Base-by-base conservation (phyloP, 2,888 invertebrate species). In the Dilophus febrilis region DNA sequence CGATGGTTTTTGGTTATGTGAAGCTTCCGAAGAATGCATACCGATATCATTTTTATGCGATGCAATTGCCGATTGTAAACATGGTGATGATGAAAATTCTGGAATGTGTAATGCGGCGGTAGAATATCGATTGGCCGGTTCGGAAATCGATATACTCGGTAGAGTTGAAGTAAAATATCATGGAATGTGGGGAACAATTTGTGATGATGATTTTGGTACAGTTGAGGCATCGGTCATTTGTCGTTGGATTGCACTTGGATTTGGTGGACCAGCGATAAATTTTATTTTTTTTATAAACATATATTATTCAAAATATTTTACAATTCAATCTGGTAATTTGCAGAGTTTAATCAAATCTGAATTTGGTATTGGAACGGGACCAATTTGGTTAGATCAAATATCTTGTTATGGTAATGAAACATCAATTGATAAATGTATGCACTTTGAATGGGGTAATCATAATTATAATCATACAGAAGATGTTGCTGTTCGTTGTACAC, bases 381-480 rank as follows among this genome's bases (percentile, higher is more conserved):
- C 74, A 3, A 78, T 80, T 50, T 80, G 79, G 79, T 55, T 80
- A 36, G 77, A 79, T 51, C 74, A 76, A 55, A 69, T 78, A 12
- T 67, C 64, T 37, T 84, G 84, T 51, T 52, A 54, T 8, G 84
- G 82, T 8, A 75, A 74, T 46, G 79, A 80, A 57, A 65, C 67
- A 1, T 58, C 61, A 33, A 48, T 84, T n/a, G 66, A 68, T 36
- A 58, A 69, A 13, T 84, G 84, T 53, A 62, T 64, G 13, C 76
- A 75, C 50, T 70, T 69, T 58, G 64, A 69, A 8, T 81, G 78
- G 79, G 77, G 77, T 2, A 67, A 69, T 44, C 70, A 73, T 53
- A 80, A 81, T 52, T 83, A 82, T 53, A 69, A 71, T 42, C 82
- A 83, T 54, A 62, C 64, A 8, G 82, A 83, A 57, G 83, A 83